Percentiles rank a stretch among this genome's conserved stretches.
These are phyloP conservation scores for Heterodera carotae DNA, from an alignment of 1,140 invertebrate genomes.

Conservation along the genomic window DNA sequence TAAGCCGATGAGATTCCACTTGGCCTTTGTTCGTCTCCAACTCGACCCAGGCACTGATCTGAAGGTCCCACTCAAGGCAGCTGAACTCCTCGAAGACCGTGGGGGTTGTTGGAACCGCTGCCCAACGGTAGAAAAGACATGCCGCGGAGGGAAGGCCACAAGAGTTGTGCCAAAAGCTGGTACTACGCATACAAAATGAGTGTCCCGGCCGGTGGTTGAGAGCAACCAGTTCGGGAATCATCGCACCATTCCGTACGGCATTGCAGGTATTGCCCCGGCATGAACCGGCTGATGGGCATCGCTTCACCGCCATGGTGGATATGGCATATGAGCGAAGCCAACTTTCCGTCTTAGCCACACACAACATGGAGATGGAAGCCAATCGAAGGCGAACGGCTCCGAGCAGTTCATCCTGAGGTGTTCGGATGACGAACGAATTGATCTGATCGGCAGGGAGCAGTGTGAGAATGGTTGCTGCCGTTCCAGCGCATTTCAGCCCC, in stretches of 20 bases:
- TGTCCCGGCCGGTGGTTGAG: no score
- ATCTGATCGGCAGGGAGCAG: background rate
- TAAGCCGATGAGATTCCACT: background rate
- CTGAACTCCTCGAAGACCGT: background rate
- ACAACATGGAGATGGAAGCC: background rate
- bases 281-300: constrained; percentile 4
- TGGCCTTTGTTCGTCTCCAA: background rate
- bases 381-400: background rate
- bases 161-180: background rate
- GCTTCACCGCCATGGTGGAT: background rate
- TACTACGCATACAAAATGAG: no score
- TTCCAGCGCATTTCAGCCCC: background rate
- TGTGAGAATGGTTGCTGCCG: background rate
- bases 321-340: background rate
- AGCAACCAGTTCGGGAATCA: no score
- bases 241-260: background rate
- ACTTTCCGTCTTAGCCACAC: background rate
- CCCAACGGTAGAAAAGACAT: background rate
- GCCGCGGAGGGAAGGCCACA: background rate
- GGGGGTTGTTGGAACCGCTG: background rate
- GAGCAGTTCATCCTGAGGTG: background rate
- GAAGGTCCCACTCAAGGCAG: background rate
- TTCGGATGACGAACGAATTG: background rate
- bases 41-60: background rate
- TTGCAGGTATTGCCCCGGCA: background rate